Percentiles rank a stretch among this genome's conserved stretches.
Evolutionary conservation across 2,797 vertebrate species (phyloP).

Genomic region (Intellagama lesueurii): DNA sequence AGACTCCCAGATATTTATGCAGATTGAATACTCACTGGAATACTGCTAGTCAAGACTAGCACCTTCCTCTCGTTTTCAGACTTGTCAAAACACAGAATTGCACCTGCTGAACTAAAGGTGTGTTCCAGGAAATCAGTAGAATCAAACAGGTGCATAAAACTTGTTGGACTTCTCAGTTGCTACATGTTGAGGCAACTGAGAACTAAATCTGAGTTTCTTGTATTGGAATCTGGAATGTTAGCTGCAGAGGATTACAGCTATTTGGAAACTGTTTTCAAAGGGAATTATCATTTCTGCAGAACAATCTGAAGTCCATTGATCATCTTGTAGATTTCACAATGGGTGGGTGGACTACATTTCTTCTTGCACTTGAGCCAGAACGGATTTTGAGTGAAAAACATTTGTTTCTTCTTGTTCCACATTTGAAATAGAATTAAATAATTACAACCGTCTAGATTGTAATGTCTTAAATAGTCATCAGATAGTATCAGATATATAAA

Average conservation of each 20-base stretch:
- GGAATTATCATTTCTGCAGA: background rate
- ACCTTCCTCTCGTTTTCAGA: slow-evolving; percentile 29
- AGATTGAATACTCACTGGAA: slow-evolving; percentile 30
- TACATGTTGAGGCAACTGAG: background rate
- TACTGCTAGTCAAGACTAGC: slow-evolving; percentile 45
- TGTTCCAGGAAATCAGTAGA: slow-evolving; percentile 23
- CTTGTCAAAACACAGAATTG: slow-evolving; percentile 42
- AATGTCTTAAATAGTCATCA: background rate
- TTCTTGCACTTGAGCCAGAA: background rate
- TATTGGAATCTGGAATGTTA: background rate
- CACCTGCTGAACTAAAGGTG: slow-evolving; percentile 42
- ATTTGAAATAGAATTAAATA: no score
- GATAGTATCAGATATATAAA: background rate
- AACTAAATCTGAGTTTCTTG: background rate
- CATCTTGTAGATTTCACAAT: background rate
- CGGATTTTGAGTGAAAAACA: background rate
- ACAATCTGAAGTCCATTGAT: background rate
- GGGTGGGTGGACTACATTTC: background rate
- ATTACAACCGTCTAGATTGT: no score
- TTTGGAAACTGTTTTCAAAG: background rate
- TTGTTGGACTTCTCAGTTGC: slow-evolving; percentile 9
- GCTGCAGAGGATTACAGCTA: background rate
- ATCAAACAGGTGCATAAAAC: slow-evolving; percentile 43
- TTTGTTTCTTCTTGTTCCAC: no score
- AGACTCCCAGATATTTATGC: slow-evolving; percentile 41